These are phyloP conservation scores for Apomyelois bistriatella DNA, from an alignment of 2,888 invertebrate genomes.

Conservation along the genomic window DNA sequence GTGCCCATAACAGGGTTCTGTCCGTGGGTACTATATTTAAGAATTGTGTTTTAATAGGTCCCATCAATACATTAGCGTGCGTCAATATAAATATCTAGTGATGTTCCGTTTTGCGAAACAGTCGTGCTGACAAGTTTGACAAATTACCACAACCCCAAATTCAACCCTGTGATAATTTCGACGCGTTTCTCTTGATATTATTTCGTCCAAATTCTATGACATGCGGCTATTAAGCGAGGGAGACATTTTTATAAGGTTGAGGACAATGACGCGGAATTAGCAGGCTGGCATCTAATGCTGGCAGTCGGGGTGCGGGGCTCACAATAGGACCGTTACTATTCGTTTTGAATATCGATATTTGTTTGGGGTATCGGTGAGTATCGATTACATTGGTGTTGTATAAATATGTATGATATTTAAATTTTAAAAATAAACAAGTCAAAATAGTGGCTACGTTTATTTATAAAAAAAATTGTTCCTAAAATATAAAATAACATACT, in stretches of 20 bases:
- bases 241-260: slow-evolving; percentile 43
- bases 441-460: no score
- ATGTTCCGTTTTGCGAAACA: not conserved
- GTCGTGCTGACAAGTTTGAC: slow-evolving; percentile 28
- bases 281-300: not conserved
- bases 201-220: slow-evolving; percentile 52
- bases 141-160: slow-evolving; percentile 26
- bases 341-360: slow-evolving; percentile 1
- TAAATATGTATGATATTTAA: no score
- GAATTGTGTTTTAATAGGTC: no score
- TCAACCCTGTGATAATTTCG: slow-evolving; percentile 16
- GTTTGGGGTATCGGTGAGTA: slow-evolving; percentile 1
- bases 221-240: slow-evolving; percentile 48
- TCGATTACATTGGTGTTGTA: not conserved
- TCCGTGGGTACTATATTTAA: no score
- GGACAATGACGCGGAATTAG: slow-evolving; percentile 28
- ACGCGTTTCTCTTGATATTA: slow-evolving; percentile 37
- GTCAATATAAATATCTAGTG: no score
- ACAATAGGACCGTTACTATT: slow-evolving; percentile 4
- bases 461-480: no score
- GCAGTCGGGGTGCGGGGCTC: slow-evolving; percentile 13
- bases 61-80: no score
- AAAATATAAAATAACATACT: no score
- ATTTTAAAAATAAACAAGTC: no score
- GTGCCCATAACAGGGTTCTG: no score